These are phyloP conservation scores for Cyprichromis sp. DNA, from an alignment of 2,113 vertebrate genomes.

Conservation along the genomic window DNA sequence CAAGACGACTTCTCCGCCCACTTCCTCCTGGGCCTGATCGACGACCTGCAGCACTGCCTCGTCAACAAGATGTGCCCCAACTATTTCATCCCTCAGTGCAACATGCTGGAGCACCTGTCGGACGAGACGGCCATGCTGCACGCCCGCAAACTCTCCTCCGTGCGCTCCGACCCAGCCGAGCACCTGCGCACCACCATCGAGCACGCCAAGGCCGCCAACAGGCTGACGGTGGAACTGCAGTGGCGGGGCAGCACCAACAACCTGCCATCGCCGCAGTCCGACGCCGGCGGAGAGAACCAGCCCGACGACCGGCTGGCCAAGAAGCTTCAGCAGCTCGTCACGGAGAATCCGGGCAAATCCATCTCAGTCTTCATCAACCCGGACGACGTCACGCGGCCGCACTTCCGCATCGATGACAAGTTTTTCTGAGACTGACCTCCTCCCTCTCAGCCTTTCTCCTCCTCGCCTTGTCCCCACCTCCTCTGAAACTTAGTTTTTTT, in stretches of 20 bases:
- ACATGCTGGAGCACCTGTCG: conserved; percentile 94
- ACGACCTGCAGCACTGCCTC: conserved; percentile 96
- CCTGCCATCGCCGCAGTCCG: conserved; percentile 86
- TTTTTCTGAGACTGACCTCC: conserved; percentile 82
- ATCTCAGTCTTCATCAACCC: conserved; percentile 99
- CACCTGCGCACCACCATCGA: conserved; percentile 92
- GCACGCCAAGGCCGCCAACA: conserved; percentile 87
- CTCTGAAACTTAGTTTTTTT: conserved; percentile 30
- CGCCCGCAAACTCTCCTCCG: conserved; percentile 85
- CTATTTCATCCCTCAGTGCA: conserved; percentile 97
- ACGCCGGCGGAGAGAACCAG: conserved; percentile 75
- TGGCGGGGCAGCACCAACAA: conserved; percentile 74
- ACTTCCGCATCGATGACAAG: conserved; percentile 98
- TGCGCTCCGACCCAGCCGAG: conserved; percentile 88
- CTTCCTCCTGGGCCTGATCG: conserved; percentile 90
- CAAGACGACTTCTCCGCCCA: conserved; percentile 90
- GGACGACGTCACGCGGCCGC: conserved; percentile 91
- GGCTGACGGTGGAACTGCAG: conserved; percentile 84
- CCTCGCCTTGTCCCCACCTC: neutral
- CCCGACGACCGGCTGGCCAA: conserved; percentile 92
- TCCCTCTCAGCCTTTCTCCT: neutral
- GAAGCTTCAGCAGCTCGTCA: conserved; percentile 97
- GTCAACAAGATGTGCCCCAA: conserved; percentile 96
- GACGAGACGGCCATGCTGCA: conserved; percentile 88
- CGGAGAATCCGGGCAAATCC: conserved; percentile 96